phyloP scores from a whole-genome alignment of 2,888 invertebrate genomes.

The Campopleginae sp. region DNA sequence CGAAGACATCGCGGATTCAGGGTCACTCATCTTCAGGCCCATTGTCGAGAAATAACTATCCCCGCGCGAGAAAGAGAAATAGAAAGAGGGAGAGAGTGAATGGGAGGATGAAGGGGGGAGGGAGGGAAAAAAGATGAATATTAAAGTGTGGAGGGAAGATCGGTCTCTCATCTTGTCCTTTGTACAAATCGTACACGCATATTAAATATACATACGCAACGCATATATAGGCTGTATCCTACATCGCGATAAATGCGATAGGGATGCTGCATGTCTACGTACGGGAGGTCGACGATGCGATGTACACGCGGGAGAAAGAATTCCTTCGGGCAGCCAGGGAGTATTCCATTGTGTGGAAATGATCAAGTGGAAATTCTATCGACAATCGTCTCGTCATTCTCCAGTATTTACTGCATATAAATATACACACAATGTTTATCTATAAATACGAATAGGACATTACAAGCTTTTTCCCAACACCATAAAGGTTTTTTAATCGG shows the following conservation, averaged over 20 bases:
- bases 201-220: slow-evolving; percentile 30
- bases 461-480: not conserved
- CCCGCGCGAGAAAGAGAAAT: slow-evolving; percentile 27
- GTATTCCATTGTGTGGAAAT: slow-evolving; percentile 76
- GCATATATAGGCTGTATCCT: slow-evolving; percentile 24
- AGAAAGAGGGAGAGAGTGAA: slow-evolving; percentile 21
- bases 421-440: not conserved
- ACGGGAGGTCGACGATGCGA: slow-evolving; percentile 43
- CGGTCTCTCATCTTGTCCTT: slow-evolving; percentile 54
- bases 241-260: slow-evolving; percentile 56
- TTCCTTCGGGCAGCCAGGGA: slow-evolving; percentile 46
- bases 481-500: not conserved
- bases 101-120: not conserved
- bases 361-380: slow-evolving; percentile 73
- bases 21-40: slow-evolving; percentile 49
- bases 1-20: slow-evolving; percentile 59
- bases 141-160: slow-evolving; percentile 61
- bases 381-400: slow-evolving; percentile 61
- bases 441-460: not conserved
- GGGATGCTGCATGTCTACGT: slow-evolving; percentile 32
- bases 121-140: slow-evolving; percentile 42
- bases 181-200: slow-evolving; percentile 54
- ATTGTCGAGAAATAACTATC: slow-evolving; percentile 52
- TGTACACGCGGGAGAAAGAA: slow-evolving; percentile 46
- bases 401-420: slow-evolving; percentile 12